These are phyloP conservation scores for Papilio xuthus DNA, from an alignment of 1,140 invertebrate species.

Conservation along the genomic window DNA sequence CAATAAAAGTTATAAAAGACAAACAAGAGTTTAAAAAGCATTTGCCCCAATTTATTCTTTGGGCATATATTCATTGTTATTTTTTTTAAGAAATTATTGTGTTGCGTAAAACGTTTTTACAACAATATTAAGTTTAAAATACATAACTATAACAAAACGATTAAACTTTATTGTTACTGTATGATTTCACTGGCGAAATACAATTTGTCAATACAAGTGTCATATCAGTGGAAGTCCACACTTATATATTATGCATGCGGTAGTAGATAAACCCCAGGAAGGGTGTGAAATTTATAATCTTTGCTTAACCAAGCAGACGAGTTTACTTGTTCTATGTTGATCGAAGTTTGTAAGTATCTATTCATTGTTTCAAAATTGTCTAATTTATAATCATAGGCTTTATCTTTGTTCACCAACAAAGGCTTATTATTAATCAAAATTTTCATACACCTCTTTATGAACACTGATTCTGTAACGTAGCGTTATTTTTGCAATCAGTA, in stretches of 20 bases:
- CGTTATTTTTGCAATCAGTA: too few species aligned
- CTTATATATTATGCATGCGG: not conserved
- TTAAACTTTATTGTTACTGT: not conserved
- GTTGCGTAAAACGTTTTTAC: not conserved
- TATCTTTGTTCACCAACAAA: not conserved
- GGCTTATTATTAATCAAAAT: not conserved
- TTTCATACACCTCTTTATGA: too few species aligned
- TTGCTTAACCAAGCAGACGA: not conserved
- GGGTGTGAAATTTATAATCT: constrained; percentile 5
- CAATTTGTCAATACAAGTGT: not conserved
- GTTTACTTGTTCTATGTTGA: not conserved
- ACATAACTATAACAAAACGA: too few species aligned
- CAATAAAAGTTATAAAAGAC: constrained; percentile 9
- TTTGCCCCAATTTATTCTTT: not conserved
- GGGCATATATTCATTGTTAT: not conserved
- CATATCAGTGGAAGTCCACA: too few species aligned
- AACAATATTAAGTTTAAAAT: too few species aligned
- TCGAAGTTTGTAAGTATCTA: not conserved
- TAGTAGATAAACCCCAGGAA: not conserved
- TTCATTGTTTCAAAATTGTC: not conserved
- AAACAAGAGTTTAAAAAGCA: constrained; percentile 12
- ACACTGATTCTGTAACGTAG: too few species aligned
- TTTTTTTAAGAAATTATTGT: not conserved
- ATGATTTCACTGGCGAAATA: not conserved
- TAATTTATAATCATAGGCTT: not conserved